Conservation (phyloP, 1,140 invertebrate species). For the Drosophila cardini region DNA sequence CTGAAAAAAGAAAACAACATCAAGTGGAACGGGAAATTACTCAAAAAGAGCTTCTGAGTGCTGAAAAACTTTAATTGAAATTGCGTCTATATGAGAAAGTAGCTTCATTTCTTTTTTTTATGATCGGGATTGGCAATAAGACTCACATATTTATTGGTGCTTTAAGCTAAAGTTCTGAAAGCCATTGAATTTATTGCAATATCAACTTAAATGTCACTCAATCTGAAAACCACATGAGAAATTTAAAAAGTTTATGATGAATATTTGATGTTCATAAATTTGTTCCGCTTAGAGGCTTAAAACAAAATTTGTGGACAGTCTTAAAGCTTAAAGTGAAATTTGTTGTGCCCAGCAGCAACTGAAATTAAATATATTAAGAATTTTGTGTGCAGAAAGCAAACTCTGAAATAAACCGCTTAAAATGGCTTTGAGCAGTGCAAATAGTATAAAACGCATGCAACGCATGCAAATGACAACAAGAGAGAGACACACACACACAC, state of each 20-base stretch:
- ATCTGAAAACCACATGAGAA: neutral
- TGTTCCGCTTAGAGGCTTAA: neutral
- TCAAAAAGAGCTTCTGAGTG: constrained; percentile 21
- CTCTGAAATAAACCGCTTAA: constrained; percentile 76
- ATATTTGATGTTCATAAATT: neutral
- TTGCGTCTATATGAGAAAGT: neutral
- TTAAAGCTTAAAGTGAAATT: constrained; percentile 15
- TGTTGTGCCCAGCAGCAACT: constrained; percentile 17
- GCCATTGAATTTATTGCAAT: too few species aligned
- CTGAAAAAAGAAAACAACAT: constrained; percentile 13
- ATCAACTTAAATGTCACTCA: too few species aligned
- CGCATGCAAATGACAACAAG: constrained; percentile 78
- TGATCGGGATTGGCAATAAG: too few species aligned
- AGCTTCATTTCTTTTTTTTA: too few species aligned
- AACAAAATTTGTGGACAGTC: neutral
- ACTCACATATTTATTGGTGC: neutral
- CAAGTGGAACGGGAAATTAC: constrained; percentile 23
- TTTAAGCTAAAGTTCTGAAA: too few species aligned
- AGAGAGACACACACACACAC: constrained; percentile 43
- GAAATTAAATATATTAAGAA: constrained; percentile 44
- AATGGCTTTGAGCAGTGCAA: constrained; percentile 79
- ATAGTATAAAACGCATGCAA: constrained; percentile 68
- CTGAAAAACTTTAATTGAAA: constrained; percentile 24
- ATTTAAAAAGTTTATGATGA: neutral
- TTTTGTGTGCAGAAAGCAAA: constrained; percentile 63